Evolutionary conservation across 2,113 vertebrate genomes (phyloP), one percentile per base, ranked within the genome.

Genomic region (Aegypius monachus): DNA sequence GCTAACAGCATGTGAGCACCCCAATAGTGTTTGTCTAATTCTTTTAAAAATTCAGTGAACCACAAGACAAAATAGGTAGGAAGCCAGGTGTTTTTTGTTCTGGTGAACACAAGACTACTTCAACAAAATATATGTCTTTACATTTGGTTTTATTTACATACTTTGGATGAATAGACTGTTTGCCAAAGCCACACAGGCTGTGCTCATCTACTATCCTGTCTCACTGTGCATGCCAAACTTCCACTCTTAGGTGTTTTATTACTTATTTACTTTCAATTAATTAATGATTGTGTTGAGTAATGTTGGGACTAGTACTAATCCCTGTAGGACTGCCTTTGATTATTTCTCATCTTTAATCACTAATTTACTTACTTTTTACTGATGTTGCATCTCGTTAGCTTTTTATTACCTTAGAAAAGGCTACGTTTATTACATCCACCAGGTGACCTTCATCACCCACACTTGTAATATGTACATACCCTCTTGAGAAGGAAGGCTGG

Each of bases 41-140:
- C 38, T 81, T 78, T 77, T 59, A 81, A 78, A 65, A 72, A 43
- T 38, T 40, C 29, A 74, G 2, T 13, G 50, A 70, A 26, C 59
- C 12, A 26, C 48, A 52, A 52, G 43, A 40, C 45, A 52, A 65
- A 77, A 14, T 14, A 65, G 50, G 59, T 86, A 65, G 59, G 29
- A 58, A 84, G 16, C 22, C 0, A 0, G 1, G 50, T 3, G 0
- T 1, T 15, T 88, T 86, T 43, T 40, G 10, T 95, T 73, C 34
- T 61, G 63, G 10, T 66, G 31, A 70, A 13, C 2, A 0, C n/a
- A 53, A 62, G 45, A 45, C 74, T 52, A 31, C 16, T 71, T 67
- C 16, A 70, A 81, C 23, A 73, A 81, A 78, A 32, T 48, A 2
- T 2, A 19, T 29, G 11, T 55, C 8, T 66, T 93, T 62, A 48